A percentile compares a stretch with the other conserved stretches of the same genome.
Conservation (phyloP, 2,888 invertebrate species). For the Bombylius discolor region DNA sequence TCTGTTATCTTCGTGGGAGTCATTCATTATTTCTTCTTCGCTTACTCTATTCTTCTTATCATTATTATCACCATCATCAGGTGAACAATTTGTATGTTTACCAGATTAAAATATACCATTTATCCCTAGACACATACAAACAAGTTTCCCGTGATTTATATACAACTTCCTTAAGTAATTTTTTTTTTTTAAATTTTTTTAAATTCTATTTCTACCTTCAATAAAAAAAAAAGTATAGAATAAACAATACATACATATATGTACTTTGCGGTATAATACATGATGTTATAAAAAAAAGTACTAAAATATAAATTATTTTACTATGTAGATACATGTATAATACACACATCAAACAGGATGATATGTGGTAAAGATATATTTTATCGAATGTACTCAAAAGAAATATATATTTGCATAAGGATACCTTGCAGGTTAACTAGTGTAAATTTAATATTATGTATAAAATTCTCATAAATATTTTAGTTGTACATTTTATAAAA, state of each 20-base stretch:
- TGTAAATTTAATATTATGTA: neutral
- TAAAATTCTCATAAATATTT: too few relatives aligned
- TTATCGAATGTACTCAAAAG: too few relatives aligned
- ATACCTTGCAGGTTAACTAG: neutral
- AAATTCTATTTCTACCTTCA: too few relatives aligned
- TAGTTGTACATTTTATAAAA: too few relatives aligned
- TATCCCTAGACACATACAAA: conserved; percentile 3
- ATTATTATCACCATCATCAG: conserved; percentile 1
- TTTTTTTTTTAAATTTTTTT: neutral
- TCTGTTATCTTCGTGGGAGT: conserved; percentile 1
- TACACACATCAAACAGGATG: too few relatives aligned
- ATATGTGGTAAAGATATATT: too few relatives aligned
- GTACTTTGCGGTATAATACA: too few relatives aligned
- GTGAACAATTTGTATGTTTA: conserved; percentile 4
- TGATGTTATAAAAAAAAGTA: too few relatives aligned
- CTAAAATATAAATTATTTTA: too few relatives aligned
- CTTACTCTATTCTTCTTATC: neutral
- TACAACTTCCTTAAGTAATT: conserved; percentile 2
- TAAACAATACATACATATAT: too few relatives aligned
- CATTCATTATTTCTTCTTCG: neutral
- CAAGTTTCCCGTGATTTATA: conserved; percentile 6
- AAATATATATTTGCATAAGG: conserved; percentile 3
- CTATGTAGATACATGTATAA: too few relatives aligned
- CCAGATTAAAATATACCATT: conserved; percentile 1
- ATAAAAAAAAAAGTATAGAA: too few relatives aligned